Evolutionary conservation across 2,888 invertebrate genomes (phyloP), one percentile per base, ranked within the genome.

Genomic region (Syritta pipiens): DNA sequence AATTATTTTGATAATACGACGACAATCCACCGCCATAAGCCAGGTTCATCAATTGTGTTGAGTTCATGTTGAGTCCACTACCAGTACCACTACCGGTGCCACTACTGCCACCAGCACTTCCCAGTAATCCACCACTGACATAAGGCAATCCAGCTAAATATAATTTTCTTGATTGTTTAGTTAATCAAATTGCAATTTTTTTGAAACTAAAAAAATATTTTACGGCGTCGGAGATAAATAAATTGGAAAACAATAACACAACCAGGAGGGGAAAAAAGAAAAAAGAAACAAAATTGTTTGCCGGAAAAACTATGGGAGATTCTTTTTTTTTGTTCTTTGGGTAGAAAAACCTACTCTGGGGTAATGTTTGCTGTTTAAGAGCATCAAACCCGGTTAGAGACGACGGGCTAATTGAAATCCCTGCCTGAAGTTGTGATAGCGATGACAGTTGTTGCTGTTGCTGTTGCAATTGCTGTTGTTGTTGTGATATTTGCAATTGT

Each of bases 1-100:
- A 87, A 85, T 86, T 87, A 65, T 40, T 82, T 63, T 83, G 83
- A 82, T 88, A 85, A 82, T 85, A 90, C 83, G 85, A 88, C 88
- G 88, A 88, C 89, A 90, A 88, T 84, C 88, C 83, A 51, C 85
- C 83, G 75, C 83, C 84, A 26, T 89, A 89, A 84, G 88, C 89
- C 86, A 85, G 89, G 87, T 84, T 88, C 86, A 87, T 88, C 88
- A 85, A 87, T 84, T 85, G 88, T 22, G 84, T 84, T 44, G 83
- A 46, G 40, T 84, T 83, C 72, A 85, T 82, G 51, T 65, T 76
- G 40, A 81, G 69, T 59, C 74, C 72, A 48, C 55, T 62, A 22
- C 53, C 17, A 32, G 49, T 55, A 22, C 69, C 63, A 32, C 32
- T 59, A 20, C 67, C 69, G 17, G 71, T 59, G 44, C 81, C 71